These are phyloP conservation scores for Hipposideros larvatus DNA, from an alignment of 2,797 vertebrate genomes.

Conservation along the genomic window DNA sequence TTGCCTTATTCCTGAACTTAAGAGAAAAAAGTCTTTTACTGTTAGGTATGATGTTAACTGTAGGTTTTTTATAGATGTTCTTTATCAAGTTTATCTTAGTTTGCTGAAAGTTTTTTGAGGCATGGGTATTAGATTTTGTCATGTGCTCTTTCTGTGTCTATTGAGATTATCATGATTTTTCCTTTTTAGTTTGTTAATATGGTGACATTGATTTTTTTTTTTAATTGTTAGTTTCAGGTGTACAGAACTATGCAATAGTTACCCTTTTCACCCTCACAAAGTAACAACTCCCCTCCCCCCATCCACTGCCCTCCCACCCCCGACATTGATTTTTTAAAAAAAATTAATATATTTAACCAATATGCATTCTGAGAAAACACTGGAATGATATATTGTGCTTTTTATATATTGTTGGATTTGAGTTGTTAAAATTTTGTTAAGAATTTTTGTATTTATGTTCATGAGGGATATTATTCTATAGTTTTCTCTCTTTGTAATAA, in stretches of 20 bases:
- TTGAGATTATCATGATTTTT: neutral
- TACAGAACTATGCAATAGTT: no score
- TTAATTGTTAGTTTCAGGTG: no score
- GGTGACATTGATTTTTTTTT: neutral
- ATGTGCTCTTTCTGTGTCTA: neutral
- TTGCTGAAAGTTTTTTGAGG: neutral
- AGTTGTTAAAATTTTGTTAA: neutral
- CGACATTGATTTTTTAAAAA: neutral
- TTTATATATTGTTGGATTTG: neutral
- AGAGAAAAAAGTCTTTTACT: neutral
- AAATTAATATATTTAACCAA: neutral
- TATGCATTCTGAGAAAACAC: neutral
- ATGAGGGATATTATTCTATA: neutral
- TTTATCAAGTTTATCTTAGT: neutral
- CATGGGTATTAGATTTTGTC: neutral
- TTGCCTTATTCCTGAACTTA: slow-evolving; percentile 1
- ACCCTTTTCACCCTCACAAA: no score
- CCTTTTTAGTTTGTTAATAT: neutral
- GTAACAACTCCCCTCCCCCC: no score
- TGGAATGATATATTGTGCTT: neutral
- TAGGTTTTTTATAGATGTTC: neutral
- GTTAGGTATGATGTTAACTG: neutral
- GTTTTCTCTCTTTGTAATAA: neutral
- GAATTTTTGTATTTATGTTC: neutral
- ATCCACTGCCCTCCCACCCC: no score